phyloP scores from a whole-genome alignment of 2,113 vertebrate genomes.

The Corythaixoides concolor region DNA sequence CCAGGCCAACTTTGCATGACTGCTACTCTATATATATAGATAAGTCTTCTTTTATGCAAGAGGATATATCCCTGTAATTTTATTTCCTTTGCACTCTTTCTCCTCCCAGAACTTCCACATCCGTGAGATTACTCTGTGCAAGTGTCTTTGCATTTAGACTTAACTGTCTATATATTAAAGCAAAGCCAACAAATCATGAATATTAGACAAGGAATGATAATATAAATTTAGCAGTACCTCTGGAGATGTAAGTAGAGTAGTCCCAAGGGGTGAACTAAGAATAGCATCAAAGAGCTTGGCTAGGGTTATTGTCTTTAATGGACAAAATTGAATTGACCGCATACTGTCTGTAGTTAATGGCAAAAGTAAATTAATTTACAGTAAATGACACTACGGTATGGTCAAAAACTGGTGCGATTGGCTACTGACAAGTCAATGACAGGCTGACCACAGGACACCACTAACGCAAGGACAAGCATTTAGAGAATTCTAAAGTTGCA shows the following conservation, averaged over 20 bases:
- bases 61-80: not conserved
- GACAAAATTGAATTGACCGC: conserved; percentile 52
- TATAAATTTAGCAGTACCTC: conserved; percentile 45
- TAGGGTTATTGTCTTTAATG: conserved; percentile 60
- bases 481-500: not conserved
- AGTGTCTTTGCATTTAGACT: conserved; percentile 12
- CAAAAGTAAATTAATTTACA: conserved; percentile 61
- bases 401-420: not conserved
- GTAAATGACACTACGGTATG: not conserved
- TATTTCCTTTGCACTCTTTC: not conserved
- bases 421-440: conserved; percentile 23
- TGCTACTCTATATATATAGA: not conserved
- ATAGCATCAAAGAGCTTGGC: conserved; percentile 36
- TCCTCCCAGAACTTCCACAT: not conserved
- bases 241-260: conserved; percentile 35
- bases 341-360: conserved; percentile 47
- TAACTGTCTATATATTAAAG: conserved; percentile 26
- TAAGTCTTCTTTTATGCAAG: not conserved
- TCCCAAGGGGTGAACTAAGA: conserved; percentile 52
- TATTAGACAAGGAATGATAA: conserved; percentile 56
- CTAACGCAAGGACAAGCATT: not conserved
- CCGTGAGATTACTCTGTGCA: not conserved
- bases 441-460: not conserved
- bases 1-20: not conserved
- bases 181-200: conserved; percentile 54